Base-by-base conservation (phyloP, 1,140 invertebrate genomes). In the Danaus plexippus region DNA sequence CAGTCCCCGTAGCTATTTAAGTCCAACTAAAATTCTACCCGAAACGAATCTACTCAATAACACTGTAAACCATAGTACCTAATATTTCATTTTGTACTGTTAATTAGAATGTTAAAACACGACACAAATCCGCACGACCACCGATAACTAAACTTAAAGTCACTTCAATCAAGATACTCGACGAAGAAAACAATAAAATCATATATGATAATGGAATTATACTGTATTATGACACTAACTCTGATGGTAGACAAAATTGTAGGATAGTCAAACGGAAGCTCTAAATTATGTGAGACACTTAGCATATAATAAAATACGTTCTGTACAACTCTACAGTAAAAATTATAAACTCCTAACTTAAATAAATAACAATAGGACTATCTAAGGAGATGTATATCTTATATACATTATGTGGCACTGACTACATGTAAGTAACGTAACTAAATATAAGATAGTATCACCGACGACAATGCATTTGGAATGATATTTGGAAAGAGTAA, bases 341-440 rank as follows among this genome's bases (percentile, higher is more conserved):
- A 80, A 79, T 76, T 73, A 77, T 80, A 80, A 73, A 72, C 70
- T 57, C 59, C 80, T 83, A 76, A 72, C 66, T 85, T 75, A 80
- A 81, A 78, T 69, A 77, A 78, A 82, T 78, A 82, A 83, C 75
- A 82, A 82, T 82, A 80, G 63, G 54, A 71, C 73, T 83, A 85
- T 79, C 80, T 85, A 82, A 61, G 67, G 67, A 81, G 66, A 79
- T 82, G 75, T 83, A 83, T 83, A 82, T 81, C 70, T 66, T 80
- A 82, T 76, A 81, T 80, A 82, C 75, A 80, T 72, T 69, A 78
- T 76, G 83, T 86, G 83, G 83, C 83, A 86, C 80, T 75, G 71
- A 71, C 77, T 84, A 84, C 73, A 55, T 52, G 51, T 60, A 60
- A 54, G 46, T 57, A 54, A 58, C 54, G 41, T 63, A 52, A 61